Percentiles rank a stretch among this genome's conserved stretches.
These are phyloP conservation scores for Nephotettix cincticeps DNA, from an alignment of 1,140 invertebrate genomes.

Conservation along the genomic window DNA sequence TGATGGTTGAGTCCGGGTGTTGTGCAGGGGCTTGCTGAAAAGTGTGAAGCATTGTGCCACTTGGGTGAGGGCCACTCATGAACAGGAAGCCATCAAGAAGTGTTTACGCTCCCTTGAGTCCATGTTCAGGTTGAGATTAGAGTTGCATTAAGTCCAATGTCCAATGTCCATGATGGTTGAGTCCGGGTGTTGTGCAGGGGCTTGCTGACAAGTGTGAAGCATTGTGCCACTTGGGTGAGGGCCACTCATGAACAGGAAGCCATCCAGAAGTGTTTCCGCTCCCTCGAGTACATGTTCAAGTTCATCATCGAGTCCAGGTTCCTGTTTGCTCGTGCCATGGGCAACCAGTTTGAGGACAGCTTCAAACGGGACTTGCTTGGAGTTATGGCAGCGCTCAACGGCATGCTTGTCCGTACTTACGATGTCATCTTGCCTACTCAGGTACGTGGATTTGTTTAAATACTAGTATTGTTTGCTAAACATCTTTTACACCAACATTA, in stretches of 20 bases:
- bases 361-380: conserved; percentile 74
- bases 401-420: conserved; percentile 68
- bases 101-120: conserved; percentile 90
- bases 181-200: no score
- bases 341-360: conserved; percentile 83
- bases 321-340: conserved; percentile 84
- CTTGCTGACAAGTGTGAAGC: conserved; percentile 82
- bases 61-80: conserved; percentile 77
- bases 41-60: conserved; percentile 91
- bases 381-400: conserved; percentile 73
- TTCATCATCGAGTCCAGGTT: conserved; percentile 90
- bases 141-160: no score
- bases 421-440: conserved; percentile 77
- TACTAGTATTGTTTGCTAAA: no score
- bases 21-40: conserved; percentile 77
- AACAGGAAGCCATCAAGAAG: conserved; percentile 85
- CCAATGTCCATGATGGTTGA: no score
- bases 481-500: no score
- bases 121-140: no score
- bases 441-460: conserved; percentile 45
- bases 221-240: conserved; percentile 87
- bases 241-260: conserved; percentile 82
- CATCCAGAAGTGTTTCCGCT: conserved; percentile 86
- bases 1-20: no score
- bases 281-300: conserved; percentile 93